phyloP scores from a whole-genome alignment of 2,113 vertebrate genomes.

The Epinephelus cyanopodus region DNA sequence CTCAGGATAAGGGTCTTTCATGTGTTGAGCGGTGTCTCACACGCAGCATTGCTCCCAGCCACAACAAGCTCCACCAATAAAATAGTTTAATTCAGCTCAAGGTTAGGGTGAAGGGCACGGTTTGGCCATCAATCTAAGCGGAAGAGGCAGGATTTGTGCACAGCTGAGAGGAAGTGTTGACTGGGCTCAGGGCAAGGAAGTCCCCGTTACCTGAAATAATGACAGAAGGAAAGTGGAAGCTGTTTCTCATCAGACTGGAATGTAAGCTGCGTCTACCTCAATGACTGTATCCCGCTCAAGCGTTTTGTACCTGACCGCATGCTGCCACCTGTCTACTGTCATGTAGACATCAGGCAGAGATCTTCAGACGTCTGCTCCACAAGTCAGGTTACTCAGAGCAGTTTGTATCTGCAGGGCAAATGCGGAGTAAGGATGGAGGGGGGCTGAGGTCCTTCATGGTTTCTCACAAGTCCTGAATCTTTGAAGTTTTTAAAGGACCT shows the following conservation, averaged over 20 bases:
- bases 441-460: too few species aligned
- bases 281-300: background rate
- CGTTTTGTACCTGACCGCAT: background rate
- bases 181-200: slow-evolving; percentile 7
- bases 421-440: too few species aligned
- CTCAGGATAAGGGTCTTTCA: background rate
- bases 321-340: slow-evolving; percentile 9
- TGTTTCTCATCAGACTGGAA: slow-evolving; percentile 10
- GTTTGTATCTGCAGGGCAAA: background rate
- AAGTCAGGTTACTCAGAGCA: background rate
- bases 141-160: slow-evolving; percentile 30
- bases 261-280: background rate
- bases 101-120: slow-evolving; percentile 20
- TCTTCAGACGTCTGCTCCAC: slow-evolving; percentile 21
- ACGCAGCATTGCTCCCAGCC: slow-evolving; percentile 5
- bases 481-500: too few species aligned
- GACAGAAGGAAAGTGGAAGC: background rate
- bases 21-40: background rate
- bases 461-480: too few species aligned
- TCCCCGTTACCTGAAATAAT: slow-evolving; percentile 3
- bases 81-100: background rate
- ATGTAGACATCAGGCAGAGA: slow-evolving; percentile 14
- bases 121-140: slow-evolving; percentile 9
- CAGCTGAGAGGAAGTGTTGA: slow-evolving; percentile 34
- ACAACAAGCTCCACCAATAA: background rate